These are phyloP conservation scores for Mormyrus lacerda DNA, from an alignment of 2,113 vertebrate species.

Conservation along the genomic window DNA sequence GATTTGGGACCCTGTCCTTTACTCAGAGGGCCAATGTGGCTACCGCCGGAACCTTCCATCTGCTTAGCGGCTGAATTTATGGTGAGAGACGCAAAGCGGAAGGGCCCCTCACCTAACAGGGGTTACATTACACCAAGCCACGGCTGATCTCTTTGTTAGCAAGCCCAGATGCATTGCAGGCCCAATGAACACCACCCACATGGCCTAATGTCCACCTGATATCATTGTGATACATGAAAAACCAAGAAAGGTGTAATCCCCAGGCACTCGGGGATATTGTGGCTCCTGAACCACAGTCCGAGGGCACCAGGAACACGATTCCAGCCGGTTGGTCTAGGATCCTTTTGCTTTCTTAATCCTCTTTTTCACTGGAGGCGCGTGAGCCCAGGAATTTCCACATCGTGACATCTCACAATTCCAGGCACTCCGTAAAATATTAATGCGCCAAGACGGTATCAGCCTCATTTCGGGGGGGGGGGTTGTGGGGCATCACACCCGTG, in stretches of 20 bases:
- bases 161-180: background rate
- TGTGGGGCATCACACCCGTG: background rate
- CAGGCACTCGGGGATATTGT: background rate
- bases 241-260: background rate
- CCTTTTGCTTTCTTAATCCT: background rate
- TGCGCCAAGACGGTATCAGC: slow-evolving; percentile 21
- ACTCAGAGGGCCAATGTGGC: background rate
- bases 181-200: background rate
- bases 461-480: slow-evolving; percentile 6
- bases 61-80: background rate
- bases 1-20: background rate
- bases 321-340: background rate
- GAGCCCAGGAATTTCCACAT: background rate
- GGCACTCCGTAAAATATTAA: slow-evolving; percentile 26
- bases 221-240: background rate
- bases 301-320: background rate
- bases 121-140: background rate
- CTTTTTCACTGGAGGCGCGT: background rate
- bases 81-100: background rate
- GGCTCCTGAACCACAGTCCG: background rate
- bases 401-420: background rate
- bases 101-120: background rate
- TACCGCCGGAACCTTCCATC: background rate
- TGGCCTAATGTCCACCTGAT: background rate
- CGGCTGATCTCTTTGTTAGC: background rate